These are phyloP conservation scores for Sphenopsis melanotis DNA, from an alignment of 2,797 vertebrate species.

Conservation along the genomic window DNA sequence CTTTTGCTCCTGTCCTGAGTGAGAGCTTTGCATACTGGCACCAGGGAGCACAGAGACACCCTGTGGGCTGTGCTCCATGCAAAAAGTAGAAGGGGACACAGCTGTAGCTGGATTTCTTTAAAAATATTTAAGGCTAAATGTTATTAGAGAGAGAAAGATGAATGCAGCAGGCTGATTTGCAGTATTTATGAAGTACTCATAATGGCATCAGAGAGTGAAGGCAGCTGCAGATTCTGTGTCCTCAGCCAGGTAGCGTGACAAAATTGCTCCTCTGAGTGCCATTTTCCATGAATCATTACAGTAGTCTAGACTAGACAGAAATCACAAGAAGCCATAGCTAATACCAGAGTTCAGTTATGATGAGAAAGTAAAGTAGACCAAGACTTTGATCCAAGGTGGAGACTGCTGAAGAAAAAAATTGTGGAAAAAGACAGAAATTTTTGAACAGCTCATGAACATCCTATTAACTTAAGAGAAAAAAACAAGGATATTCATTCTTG, in stretches of 20 bases:
- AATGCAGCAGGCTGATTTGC: not conserved
- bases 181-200: not conserved
- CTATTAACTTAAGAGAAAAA: not conserved
- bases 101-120: not conserved
- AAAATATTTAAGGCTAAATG: not conserved
- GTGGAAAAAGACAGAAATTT: not conserved
- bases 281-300: not conserved
- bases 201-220: not conserved
- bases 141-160: not conserved
- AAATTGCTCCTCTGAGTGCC: not conserved
- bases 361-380: not conserved
- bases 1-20: not conserved
- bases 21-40: not conserved
- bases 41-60: not conserved
- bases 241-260: not conserved
- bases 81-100: not conserved
- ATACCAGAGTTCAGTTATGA: not conserved
- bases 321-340: not conserved
- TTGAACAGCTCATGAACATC: not conserved
- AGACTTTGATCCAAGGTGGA: not conserved
- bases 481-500: not conserved
- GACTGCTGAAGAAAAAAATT: not conserved
- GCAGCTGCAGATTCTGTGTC: not conserved
- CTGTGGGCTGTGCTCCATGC: no score
- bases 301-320: not conserved